Evolutionary conservation across 2,797 vertebrate species (phyloP).

Genomic region (Galaxias olidus): DNA sequence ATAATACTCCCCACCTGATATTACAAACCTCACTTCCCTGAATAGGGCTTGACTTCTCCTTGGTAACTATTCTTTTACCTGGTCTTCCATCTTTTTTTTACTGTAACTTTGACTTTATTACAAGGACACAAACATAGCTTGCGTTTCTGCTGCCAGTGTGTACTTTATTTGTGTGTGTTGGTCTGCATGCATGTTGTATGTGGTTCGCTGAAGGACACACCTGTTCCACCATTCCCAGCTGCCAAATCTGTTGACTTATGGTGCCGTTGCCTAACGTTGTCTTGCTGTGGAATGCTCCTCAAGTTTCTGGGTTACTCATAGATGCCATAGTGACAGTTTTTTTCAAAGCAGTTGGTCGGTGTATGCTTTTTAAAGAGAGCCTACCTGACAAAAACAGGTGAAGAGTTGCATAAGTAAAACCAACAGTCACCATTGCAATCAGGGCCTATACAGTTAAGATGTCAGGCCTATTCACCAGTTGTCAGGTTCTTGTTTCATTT

Average conservation of each 20-base stretch:
- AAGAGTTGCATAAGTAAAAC: background rate
- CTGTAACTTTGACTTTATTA: too few species aligned
- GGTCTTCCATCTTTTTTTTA: too few species aligned
- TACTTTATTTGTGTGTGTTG: background rate
- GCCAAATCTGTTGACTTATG: conserved; percentile 9
- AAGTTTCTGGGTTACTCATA: conserved; percentile 8
- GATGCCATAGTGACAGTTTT: conserved; percentile 4
- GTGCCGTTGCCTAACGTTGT: conserved; percentile 13
- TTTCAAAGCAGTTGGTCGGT: background rate
- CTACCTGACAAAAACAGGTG: conserved; percentile 4
- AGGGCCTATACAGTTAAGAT: too few species aligned
- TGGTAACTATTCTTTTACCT: too few species aligned
- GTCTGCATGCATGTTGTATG: background rate
- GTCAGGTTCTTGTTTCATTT: too few species aligned
- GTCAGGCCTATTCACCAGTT: too few species aligned
- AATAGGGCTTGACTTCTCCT: too few species aligned
- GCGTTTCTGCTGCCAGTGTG: too few species aligned
- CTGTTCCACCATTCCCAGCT: background rate
- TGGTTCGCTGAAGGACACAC: background rate
- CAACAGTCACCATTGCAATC: too few species aligned
- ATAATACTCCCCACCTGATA: too few species aligned
- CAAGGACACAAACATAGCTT: too few species aligned
- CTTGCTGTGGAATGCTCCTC: conserved; percentile 18
- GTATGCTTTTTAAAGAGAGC: background rate
- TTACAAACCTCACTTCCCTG: too few species aligned